phyloP scores from a whole-genome alignment of 2,797 vertebrate species.

The Paramormyrops hopkinsi region DNA sequence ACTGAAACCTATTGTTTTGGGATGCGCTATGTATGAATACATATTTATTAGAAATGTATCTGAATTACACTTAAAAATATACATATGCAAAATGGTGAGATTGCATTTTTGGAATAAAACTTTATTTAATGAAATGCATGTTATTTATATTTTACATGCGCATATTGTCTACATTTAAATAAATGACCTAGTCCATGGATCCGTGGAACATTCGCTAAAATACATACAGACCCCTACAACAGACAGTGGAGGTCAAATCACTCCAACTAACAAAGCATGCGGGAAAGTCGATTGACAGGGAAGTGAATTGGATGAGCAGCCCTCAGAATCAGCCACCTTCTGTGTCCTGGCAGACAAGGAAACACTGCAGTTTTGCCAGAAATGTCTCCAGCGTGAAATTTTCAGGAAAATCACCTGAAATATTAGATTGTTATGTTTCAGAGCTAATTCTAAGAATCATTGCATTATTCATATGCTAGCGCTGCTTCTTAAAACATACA shows the following conservation, averaged over 20 bases:
- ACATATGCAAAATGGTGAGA: background rate
- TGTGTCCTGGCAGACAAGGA: background rate
- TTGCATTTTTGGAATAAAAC: background rate
- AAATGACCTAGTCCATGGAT: background rate
- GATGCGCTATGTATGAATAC: background rate
- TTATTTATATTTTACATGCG: background rate
- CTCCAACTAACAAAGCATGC: background rate
- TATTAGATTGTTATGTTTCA: background rate
- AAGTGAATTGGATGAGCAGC: background rate
- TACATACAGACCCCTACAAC: background rate
- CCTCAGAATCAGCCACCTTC: background rate
- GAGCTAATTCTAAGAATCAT: background rate
- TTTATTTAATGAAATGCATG: background rate
- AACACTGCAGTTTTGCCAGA: background rate
- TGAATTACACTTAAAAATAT: background rate
- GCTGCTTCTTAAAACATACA: background rate
- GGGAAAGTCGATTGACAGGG: background rate
- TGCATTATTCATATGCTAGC: background rate
- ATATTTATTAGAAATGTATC: background rate
- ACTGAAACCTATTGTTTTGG: background rate
- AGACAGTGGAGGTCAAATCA: background rate
- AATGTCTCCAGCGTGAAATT: background rate
- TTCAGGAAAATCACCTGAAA: background rate
- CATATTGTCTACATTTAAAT: background rate
- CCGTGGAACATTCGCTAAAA: background rate